These are phyloP conservation scores for Orchesella cincta DNA, from an alignment of 1,140 invertebrate genomes.

Conservation along the genomic window DNA sequence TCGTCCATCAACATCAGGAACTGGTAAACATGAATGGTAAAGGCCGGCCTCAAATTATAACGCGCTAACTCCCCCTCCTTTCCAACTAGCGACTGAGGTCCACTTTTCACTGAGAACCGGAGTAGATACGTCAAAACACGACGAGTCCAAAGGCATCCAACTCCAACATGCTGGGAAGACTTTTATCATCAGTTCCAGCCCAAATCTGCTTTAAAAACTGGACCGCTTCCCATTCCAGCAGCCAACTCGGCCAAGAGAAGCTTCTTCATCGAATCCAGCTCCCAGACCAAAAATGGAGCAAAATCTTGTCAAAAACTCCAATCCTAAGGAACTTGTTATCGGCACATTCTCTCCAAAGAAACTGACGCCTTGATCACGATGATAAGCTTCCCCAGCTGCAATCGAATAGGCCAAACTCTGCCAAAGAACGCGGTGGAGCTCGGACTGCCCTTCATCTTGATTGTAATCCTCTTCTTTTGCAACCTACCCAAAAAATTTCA, in stretches of 20 bases:
- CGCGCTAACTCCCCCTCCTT: not conserved
- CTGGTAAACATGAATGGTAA: not conserved
- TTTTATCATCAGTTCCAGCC: not conserved
- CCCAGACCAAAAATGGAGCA: too few relatives aligned
- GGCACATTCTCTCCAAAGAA: slow-evolving; percentile 69
- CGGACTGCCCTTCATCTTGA: too few relatives aligned
- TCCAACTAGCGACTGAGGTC: slow-evolving; percentile 53
- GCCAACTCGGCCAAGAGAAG: too few relatives aligned
- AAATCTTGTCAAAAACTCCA: slow-evolving; percentile 48
- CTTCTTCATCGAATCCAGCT: too few relatives aligned
- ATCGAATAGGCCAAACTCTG: slow-evolving; percentile 86
- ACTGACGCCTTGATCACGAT: slow-evolving; percentile 74
- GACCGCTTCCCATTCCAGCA: not conserved
- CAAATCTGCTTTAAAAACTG: not conserved
- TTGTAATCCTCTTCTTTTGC: too few relatives aligned
- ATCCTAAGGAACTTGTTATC: not conserved
- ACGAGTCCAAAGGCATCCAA: slow-evolving; percentile 84
- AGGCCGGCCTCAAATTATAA: not conserved
- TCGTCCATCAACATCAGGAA: not conserved
- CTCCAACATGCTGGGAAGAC: too few relatives aligned
- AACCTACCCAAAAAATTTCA: too few relatives aligned
- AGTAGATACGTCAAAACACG: slow-evolving; percentile 71
- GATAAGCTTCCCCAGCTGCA: slow-evolving; percentile 74
- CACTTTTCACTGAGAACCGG: slow-evolving; percentile 73
- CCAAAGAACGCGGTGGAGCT: slow-evolving; percentile 69